Evolutionary conservation across 2,888 invertebrate species (phyloP).

Genomic region (Hylaea fasciaria): DNA sequence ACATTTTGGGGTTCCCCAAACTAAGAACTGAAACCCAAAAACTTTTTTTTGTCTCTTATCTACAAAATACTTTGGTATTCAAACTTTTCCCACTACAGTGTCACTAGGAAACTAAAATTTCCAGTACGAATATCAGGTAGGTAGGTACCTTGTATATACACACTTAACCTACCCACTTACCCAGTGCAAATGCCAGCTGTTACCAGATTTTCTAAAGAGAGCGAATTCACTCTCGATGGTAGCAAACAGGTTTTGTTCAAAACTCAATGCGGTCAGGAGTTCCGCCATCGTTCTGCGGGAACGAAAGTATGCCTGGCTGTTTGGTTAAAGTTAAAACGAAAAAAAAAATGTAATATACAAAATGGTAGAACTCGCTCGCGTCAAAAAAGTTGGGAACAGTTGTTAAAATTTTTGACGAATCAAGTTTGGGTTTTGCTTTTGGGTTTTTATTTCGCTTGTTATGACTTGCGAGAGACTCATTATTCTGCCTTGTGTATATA

Average conservation of each 20-base stretch:
- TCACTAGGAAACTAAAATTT: no score
- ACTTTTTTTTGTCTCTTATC: no score
- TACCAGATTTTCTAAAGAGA: slow-evolving; percentile 6
- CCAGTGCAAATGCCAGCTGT: no score
- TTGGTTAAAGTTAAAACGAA: slow-evolving; percentile 16
- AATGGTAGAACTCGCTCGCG: slow-evolving; percentile 23
- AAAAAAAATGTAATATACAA: slow-evolving; percentile 30
- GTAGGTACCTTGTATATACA: no score
- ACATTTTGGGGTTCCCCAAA: no score
- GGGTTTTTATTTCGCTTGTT: not conserved
- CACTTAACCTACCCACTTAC: no score
- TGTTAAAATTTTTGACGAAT: slow-evolving; percentile 29
- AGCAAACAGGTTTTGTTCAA: slow-evolving; percentile 18
- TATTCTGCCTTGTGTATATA: not conserved
- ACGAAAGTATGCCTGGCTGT: slow-evolving; percentile 30
- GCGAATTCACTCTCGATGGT: slow-evolving; percentile 9
- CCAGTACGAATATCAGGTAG: no score
- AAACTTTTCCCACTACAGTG: no score
- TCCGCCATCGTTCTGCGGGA: slow-evolving; percentile 15
- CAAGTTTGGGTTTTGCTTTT: slow-evolving; percentile 19
- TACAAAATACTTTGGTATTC: no score
- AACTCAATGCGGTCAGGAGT: slow-evolving; percentile 31
- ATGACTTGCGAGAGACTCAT: not conserved
- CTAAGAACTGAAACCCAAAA: no score
- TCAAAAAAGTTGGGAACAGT: slow-evolving; percentile 25